Base-by-base conservation (phyloP, 1,140 invertebrate species). In the Agrilus planipennis region DNA sequence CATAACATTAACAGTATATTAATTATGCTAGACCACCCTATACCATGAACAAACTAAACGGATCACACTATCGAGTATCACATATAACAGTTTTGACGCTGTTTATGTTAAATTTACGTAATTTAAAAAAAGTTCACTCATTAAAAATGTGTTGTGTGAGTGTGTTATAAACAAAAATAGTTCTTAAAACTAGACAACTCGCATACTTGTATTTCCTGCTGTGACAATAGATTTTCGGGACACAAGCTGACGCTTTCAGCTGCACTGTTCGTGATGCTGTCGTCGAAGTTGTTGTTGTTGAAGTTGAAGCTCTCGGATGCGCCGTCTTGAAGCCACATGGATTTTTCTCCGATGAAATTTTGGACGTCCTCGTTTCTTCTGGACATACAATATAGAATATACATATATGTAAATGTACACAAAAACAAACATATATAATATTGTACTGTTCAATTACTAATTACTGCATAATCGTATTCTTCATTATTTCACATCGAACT, bases 301-400 rank as follows among this genome's bases (percentile, higher is more conserved):
- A 25, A 47, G 34, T 39, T 50, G 49, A 38, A 51, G 52, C 44
- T 54, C 45, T 48, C 47, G 36, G 5, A 47, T 42, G 47, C 55
- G 71, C 61, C 70, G 72, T 69, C 70, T 73, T 64, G 67, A 70
- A 65, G 76, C 73, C 58, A 72, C 74, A 65, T 84, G 81, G 61
- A 81, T 71, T 67, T 84, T 85, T 72, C 78, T 74, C 71, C 79
- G 72, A 65, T 82, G 73, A 69, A 84, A 84, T 64, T 80, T 78
- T 64, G 76, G 70, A 63, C 76, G 75, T 67, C 73, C 76, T 77
- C 77, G 67, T 65, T 77, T 73, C 78, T 80, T 80, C 76, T 83
- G 69, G 42, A 57, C 57, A 23, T 2, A 16, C 9, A 35, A n/a
- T 25, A 45, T 36, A 37, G 20, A 18, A 32, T 21, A 35, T 32